Evolutionary conservation across 2,797 vertebrate genomes (phyloP).

Genomic region (Channallabes apus): DNA sequence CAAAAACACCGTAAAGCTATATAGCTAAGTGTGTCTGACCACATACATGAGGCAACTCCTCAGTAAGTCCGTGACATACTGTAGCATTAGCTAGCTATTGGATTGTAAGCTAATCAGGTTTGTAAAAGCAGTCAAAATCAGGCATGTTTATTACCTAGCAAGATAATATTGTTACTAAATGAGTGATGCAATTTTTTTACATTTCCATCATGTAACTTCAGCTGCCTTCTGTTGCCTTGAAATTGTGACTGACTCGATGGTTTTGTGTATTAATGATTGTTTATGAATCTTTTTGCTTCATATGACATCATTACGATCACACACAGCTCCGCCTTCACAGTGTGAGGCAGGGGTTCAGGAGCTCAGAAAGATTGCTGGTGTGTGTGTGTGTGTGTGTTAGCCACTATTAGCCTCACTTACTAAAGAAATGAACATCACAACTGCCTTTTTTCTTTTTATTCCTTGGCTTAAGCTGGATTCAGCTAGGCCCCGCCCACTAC

Average conservation of each 20-base stretch:
- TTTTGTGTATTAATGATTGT: not conserved
- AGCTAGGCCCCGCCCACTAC: not conserved
- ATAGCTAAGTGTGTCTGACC: not conserved
- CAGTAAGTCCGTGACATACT: not conserved
- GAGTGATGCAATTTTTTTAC: not conserved
- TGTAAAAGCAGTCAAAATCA: not conserved
- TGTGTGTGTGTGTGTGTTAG: not conserved
- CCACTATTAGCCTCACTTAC: not conserved
- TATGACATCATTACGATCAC: too few species aligned
- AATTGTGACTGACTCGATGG: not conserved
- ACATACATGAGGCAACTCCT: not conserved
- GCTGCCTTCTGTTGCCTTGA: not conserved
- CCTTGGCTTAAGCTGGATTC: not conserved
- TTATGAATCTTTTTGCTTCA: too few species aligned
- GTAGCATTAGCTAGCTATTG: not conserved
- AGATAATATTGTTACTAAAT: not conserved
- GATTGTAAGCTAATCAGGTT: not conserved
- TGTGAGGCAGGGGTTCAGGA: not conserved
- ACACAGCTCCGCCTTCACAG: too few species aligned
- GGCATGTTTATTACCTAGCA: not conserved
- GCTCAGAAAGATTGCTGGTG: not conserved
- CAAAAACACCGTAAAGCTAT: not conserved
- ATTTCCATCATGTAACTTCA: not conserved
- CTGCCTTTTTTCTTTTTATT: not conserved
- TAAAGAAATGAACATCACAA: not conserved